Conservation (phyloP, 1,140 invertebrate species). For the Aporrectodea caliginosa region DNA sequence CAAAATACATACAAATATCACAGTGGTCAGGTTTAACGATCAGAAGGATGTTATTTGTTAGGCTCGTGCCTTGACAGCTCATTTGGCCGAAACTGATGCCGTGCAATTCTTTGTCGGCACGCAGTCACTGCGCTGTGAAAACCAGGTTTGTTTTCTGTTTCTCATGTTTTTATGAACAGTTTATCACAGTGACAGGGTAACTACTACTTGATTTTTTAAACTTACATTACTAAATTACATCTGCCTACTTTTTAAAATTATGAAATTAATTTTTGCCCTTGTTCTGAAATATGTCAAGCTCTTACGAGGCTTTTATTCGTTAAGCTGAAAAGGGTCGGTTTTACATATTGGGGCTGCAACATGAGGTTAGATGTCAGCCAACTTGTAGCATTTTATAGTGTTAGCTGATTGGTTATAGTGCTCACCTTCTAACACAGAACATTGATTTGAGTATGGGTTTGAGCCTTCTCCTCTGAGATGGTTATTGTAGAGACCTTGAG, state of each 20-base stretch:
- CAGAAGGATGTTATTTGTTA: too few species aligned
- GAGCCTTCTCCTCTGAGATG: too few species aligned
- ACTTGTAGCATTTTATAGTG: too few species aligned
- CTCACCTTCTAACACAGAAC: too few species aligned
- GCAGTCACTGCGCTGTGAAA: constrained; percentile 80
- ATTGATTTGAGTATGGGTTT: too few species aligned
- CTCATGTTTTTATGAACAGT: constrained; percentile 6
- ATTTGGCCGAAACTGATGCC: constrained; percentile 78
- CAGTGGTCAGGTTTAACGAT: too few species aligned
- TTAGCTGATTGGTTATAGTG: too few species aligned
- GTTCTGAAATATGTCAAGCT: background rate
- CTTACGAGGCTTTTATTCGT: background rate
- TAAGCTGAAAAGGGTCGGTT: too few species aligned
- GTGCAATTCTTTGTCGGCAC: constrained; percentile 90
- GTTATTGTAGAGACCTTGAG: too few species aligned
- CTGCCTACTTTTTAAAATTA: background rate
- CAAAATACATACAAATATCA: too few species aligned
- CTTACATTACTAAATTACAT: background rate
- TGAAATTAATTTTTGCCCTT: background rate
- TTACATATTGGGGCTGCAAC: too few species aligned
- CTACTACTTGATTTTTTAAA: background rate
- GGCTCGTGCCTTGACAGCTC: constrained; percentile 79
- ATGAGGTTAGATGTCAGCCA: too few species aligned
- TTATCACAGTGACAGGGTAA: background rate
- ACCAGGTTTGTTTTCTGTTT: constrained; percentile 62